Evolutionary conservation across 2,113 vertebrate species (phyloP).

Genomic region (Dolichallabes microphthalmus): DNA sequence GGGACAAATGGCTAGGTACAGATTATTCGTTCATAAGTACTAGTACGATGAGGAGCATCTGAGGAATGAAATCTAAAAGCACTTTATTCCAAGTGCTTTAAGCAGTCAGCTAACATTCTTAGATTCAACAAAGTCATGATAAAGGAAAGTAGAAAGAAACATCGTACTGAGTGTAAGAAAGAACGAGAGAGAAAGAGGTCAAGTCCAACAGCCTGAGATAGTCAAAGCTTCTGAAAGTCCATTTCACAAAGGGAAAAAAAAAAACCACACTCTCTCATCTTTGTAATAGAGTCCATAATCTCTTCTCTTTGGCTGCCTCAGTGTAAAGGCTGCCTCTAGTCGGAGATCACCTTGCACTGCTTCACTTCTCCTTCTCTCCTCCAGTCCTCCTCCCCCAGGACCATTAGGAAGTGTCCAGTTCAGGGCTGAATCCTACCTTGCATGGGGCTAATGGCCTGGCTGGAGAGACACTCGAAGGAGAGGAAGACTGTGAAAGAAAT

Average conservation of each 20-base stretch:
- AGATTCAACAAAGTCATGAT: neutral
- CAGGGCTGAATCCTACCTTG: conserved; percentile 32
- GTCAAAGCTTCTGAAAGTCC: conserved; percentile 23
- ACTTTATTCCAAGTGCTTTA: neutral
- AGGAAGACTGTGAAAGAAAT: conserved; percentile 51
- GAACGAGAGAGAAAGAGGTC: neutral
- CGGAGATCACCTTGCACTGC: conserved; percentile 7
- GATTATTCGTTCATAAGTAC: neutral
- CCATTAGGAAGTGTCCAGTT: conserved; percentile 54
- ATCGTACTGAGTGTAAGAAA: neutral
- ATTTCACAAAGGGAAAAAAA: conserved; percentile 16
- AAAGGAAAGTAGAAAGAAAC: neutral
- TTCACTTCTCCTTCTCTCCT: conserved; percentile 9
- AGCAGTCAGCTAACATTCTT: neutral
- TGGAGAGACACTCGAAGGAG: conserved; percentile 54
- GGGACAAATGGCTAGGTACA: neutral
- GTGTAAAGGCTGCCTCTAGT: conserved; percentile 17
- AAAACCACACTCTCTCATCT: conserved; percentile 1
- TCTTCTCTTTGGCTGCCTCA: conserved; percentile 1
- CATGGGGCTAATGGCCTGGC: conserved; percentile 47
- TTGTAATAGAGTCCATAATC: conserved; percentile 31
- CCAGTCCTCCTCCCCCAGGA: conserved; percentile 51
- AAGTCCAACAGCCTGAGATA: conserved; percentile 16
- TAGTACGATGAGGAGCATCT: neutral
- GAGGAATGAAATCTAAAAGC: neutral